phyloP scores from a whole-genome alignment of 2,888 invertebrate species.

The Lampropteryx suffumata region DNA sequence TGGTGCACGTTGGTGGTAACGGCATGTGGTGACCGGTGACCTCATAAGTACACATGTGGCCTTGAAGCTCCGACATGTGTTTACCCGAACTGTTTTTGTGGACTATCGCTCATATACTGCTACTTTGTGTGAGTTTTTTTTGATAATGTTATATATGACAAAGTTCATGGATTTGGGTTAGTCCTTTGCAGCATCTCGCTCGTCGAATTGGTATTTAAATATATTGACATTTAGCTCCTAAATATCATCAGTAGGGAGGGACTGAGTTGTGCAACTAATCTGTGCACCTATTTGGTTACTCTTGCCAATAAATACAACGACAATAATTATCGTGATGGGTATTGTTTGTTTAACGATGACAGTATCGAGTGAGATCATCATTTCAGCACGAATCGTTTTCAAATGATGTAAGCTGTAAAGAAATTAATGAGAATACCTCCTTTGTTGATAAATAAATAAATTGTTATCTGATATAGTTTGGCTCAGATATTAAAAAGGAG shows the following conservation, averaged over 20 bases:
- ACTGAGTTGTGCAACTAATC: conserved; percentile 6
- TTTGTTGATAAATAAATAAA: too few relatives aligned
- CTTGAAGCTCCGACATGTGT: conserved; percentile 39
- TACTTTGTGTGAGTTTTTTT: conserved; percentile 46
- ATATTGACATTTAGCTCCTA: conserved; percentile 34
- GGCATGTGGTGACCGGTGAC: conserved; percentile 47
- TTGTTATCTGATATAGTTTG: too few relatives aligned
- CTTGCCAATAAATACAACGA: conserved; percentile 6
- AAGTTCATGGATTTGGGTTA: conserved; percentile 12
- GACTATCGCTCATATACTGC: conserved; percentile 40
- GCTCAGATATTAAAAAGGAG: too few relatives aligned
- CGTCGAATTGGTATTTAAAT: conserved; percentile 22
- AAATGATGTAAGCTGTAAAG: neutral
- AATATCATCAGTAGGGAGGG: conserved; percentile 8
- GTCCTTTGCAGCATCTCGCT: conserved; percentile 7
- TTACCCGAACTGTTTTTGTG: conserved; percentile 38
- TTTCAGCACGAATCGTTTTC: neutral
- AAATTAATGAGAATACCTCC: neutral
- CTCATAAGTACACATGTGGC: conserved; percentile 41
- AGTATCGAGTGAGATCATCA: conserved; percentile 30
- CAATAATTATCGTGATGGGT: conserved; percentile 6
- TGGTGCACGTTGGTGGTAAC: conserved; percentile 21
- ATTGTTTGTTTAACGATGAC: conserved; percentile 28
- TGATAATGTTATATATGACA: conserved; percentile 9
- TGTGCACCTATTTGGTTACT: conserved; percentile 8